Evolutionary conservation across 2,113 vertebrate genomes (phyloP).

Genomic region (Scatophagus argus): DNA sequence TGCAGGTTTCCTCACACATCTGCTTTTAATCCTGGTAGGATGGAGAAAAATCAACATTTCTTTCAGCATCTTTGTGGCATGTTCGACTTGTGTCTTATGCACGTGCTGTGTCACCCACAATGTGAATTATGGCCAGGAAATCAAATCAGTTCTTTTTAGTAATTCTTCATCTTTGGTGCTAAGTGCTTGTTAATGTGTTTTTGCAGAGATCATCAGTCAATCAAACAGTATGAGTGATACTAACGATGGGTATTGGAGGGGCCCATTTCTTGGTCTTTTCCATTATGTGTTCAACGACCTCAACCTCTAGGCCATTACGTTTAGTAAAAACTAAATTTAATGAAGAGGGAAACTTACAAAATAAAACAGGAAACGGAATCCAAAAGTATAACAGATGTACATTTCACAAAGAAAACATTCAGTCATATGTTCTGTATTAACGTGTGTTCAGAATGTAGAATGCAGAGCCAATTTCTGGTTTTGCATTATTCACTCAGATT

Average conservation of each 20-base stretch:
- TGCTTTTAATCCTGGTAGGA: slow-evolving; percentile 27
- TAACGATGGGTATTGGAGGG: background rate
- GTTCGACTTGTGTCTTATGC: slow-evolving; percentile 9
- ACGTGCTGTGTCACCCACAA: background rate
- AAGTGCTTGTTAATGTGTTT: background rate
- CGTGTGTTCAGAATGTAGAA: too few species aligned
- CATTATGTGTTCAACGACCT: too few species aligned
- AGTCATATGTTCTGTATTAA: background rate
- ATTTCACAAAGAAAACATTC: background rate
- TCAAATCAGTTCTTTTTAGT: background rate
- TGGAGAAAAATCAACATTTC: background rate
- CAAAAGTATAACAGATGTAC: too few species aligned
- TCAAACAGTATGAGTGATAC: background rate
- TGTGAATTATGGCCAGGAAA: slow-evolving; percentile 19
- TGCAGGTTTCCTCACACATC: slow-evolving; percentile 31
- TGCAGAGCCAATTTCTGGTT: too few species aligned
- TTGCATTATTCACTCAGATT: too few species aligned
- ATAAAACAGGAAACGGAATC: too few species aligned
- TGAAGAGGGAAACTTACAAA: too few species aligned
- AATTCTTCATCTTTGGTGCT: background rate
- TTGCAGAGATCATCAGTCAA: background rate
- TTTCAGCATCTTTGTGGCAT: background rate
- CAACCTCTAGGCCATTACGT: too few species aligned
- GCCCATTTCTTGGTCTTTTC: background rate
- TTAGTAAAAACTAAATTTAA: too few species aligned